Conservation (phyloP, 1,140 invertebrate species). For the Anthonomus grandis region DNA sequence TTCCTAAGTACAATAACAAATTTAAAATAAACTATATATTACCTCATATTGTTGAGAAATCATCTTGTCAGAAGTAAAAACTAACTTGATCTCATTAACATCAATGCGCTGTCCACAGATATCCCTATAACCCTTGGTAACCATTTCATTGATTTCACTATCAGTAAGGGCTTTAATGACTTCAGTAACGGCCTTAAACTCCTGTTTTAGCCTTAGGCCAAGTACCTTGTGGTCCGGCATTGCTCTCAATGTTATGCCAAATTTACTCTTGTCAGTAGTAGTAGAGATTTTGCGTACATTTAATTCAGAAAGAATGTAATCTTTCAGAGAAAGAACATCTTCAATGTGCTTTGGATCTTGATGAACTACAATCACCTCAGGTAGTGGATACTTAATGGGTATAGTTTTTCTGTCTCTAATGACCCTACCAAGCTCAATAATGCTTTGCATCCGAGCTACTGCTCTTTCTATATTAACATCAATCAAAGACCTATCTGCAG, state of each 20-base stretch:
- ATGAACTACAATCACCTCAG: slow-evolving; percentile 93
- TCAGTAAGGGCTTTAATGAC: slow-evolving; percentile 81
- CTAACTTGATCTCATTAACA: slow-evolving; percentile 79
- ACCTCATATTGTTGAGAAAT: slow-evolving; percentile 50
- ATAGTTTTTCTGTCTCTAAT: slow-evolving; percentile 90
- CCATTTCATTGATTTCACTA: slow-evolving; percentile 73
- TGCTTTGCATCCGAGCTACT: slow-evolving; percentile 89
- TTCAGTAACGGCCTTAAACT: slow-evolving; percentile 83
- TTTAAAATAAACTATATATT: too few species aligned
- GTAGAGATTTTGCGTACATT: slow-evolving; percentile 88
- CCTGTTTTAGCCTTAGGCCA: slow-evolving; percentile 82
- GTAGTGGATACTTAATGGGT: slow-evolving; percentile 94
- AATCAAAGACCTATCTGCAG: slow-evolving; percentile 69
- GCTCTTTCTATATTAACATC: slow-evolving; percentile 85
- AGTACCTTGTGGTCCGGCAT: slow-evolving; percentile 88
- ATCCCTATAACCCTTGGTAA: slow-evolving; percentile 67
- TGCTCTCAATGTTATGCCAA: slow-evolving; percentile 88
- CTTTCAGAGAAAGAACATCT: slow-evolving; percentile 78
- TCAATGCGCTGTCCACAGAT: slow-evolving; percentile 75
- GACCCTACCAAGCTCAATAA: slow-evolving; percentile 92
- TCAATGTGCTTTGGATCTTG: slow-evolving; percentile 74
- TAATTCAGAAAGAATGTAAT: slow-evolving; percentile 90
- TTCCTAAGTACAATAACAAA: too few species aligned
- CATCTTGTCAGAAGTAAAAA: slow-evolving; percentile 73
- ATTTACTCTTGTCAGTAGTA: slow-evolving; percentile 89